Base-by-base conservation (phyloP, 1,140 invertebrate species). In the Scaptodrosophila lebanonensis region DNA sequence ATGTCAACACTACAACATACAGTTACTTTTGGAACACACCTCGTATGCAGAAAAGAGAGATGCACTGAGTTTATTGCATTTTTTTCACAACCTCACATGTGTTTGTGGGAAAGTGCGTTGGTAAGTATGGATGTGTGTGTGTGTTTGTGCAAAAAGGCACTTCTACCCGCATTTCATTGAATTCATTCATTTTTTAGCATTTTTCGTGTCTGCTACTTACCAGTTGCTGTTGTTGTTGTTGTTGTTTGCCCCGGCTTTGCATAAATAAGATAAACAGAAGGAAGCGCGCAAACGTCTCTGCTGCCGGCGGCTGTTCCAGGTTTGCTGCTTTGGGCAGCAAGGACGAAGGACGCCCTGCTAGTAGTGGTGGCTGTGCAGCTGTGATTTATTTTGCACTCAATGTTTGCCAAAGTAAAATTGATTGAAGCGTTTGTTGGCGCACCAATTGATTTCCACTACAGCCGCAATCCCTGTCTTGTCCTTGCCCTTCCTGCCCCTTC, bases 351-450 rank as follows among this genome's bases (percentile, higher is more conserved):
- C n/a, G n/a, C n/a, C 3, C 3, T 33, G 5, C 6, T 33, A 33
- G 8, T 33, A 8, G 32, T 9, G 5, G 12, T 33, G 12, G 12
- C 32, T n/a, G n/a, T 25, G 22, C 22, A 4, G 66, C 66, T 75
- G 75, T 82, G 75, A 82, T 82, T 82, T 82, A 82, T 82, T 82
- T 82, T 82, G 75, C 75, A 82, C 75, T 82, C 75, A 82, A 65
- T 82, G 75, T 82, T 82, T 82, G 75, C 69, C 66, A 82, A 82
- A 82, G 75, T 75, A 82, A 82, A 82, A 82, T 82, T 82, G 75
- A 82, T 82, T 82, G 75, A 82, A 82, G 75, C 75, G 75, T 82
- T 82, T 82, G 75, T 73, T 75, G 66, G 75, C 62, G 62, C 53
- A 59, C 61, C 75, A 82, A 82, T 82, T 82, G 75, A 82, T 82